These are phyloP conservation scores for Caranx ignobilis DNA, from an alignment of 2,113 vertebrate species.

Conservation along the genomic window DNA sequence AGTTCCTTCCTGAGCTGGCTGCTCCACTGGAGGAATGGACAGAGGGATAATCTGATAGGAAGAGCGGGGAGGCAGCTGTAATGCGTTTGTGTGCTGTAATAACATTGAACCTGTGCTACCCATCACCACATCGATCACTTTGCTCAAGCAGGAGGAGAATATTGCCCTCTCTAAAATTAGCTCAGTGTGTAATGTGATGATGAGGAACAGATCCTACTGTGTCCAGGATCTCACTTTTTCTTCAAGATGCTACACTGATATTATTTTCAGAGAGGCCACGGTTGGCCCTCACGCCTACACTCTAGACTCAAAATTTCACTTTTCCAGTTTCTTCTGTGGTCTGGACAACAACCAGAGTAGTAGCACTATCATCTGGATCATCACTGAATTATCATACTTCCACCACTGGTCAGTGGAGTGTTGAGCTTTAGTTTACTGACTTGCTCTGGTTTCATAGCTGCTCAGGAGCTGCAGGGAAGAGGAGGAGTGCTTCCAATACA, in stretches of 20 bases:
- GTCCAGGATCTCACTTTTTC: conserved; percentile 11
- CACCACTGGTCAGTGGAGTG: too few relatives aligned
- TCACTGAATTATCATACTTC: too few relatives aligned
- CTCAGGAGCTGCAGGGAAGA: too few relatives aligned
- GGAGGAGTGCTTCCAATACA: too few relatives aligned
- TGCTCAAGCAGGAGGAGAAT: conserved; percentile 50
- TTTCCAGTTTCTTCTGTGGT: neutral
- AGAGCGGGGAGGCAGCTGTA: conserved; percentile 32
- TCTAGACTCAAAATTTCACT: neutral
- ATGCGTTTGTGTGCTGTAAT: conserved; percentile 69
- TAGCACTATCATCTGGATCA: too few relatives aligned
- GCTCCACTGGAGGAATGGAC: conserved; percentile 36
- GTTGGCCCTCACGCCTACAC: neutral
- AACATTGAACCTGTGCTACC: conserved; percentile 57
- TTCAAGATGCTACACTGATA: conserved; percentile 2
- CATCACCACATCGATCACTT: conserved; percentile 73
- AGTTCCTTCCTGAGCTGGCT: conserved; percentile 20
- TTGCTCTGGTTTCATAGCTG: too few relatives aligned
- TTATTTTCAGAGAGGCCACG: conserved; percentile 3
- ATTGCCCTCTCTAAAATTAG: conserved; percentile 61
- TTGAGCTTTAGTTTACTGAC: too few relatives aligned
- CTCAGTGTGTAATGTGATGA: conserved; percentile 45
- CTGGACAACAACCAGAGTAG: too few relatives aligned
- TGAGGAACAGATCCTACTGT: conserved; percentile 17
- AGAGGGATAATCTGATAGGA: conserved; percentile 65